These are phyloP conservation scores for Girardinus metallicus DNA, from an alignment of 2,797 vertebrate genomes.

Conservation along the genomic window DNA sequence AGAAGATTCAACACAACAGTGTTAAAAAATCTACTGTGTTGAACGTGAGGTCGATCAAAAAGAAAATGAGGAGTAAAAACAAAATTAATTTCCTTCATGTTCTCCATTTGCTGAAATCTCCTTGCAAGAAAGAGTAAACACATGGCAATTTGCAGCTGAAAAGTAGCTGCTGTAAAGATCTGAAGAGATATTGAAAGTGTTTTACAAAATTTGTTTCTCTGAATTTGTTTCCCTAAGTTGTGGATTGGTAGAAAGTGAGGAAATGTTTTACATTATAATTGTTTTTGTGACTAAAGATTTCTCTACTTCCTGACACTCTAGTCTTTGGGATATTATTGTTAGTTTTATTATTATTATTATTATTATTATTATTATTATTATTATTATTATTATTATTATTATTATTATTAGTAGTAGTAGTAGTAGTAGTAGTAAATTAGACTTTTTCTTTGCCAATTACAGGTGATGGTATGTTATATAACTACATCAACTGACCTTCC, in stretches of 20 bases:
- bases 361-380: too few relatives aligned
- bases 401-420: neutral
- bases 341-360: too few relatives aligned
- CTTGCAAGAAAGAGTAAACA: neutral
- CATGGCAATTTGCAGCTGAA: neutral
- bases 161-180: neutral
- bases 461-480: neutral
- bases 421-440: neutral
- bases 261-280: neutral
- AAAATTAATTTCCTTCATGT: neutral
- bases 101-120: neutral
- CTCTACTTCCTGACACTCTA: neutral
- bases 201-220: neutral
- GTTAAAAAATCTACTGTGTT: neutral
- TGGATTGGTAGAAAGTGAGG: neutral
- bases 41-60: neutral
- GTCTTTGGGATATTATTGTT: neutral
- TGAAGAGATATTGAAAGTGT: neutral
- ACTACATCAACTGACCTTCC: constrained; percentile 73
- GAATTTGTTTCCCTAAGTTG: neutral
- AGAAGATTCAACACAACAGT: neutral
- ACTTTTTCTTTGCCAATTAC: neutral
- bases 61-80: neutral
- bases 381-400: neutral
- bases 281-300: neutral